Base-by-base conservation (phyloP, 2,888 invertebrate species). In the Diachrysia chrysitis region DNA sequence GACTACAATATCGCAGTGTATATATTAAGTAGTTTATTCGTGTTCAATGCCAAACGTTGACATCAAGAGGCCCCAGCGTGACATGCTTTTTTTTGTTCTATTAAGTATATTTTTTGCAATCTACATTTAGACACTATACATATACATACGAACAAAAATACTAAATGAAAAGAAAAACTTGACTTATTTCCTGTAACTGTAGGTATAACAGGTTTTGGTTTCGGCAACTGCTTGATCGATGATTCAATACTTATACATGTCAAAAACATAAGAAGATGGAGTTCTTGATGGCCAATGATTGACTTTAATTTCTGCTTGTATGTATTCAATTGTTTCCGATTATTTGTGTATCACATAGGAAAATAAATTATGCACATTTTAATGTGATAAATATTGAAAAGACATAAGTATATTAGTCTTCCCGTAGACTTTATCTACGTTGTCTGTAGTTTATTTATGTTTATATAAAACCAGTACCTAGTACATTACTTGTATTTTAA, bases 41-140 rank as follows among this genome's bases (percentile, higher is more conserved):
- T 32, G 54, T 56, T 23, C 75, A 78, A 75, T 78, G 68, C 78
- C 78, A 63, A 58, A 61, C 58, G 57, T 35, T 37, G 37, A 21
- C 48, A 42, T 51, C 25, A 12, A 21, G 29, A 35, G 46, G 53
- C 63, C 54, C 37, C 58, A 48, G 9, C 51, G 25, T 61, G 60
- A 63, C 69, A 64, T 59, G 53, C 21, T 58, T 61, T 66, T 78
- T 66, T 29, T 42, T 19, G n/a, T n/a, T n/a, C n/a, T n/a, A n/a
- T 6, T 16, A 6, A 25, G 25, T 54, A 19, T 16, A 16, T 58
- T 73, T 73, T 72, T 74, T 78, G 21, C 55, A 61, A 53, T 48
- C 35, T 12, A n/a, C 58, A 29, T 10, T 51, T 35, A n/a, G n/a
- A n/a, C n/a, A n/a, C n/a, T n/a, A 17, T 9, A 21, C 25, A 23